Base-by-base conservation (phyloP, 2,113 vertebrate species). In the Phaetusa simplex region DNA sequence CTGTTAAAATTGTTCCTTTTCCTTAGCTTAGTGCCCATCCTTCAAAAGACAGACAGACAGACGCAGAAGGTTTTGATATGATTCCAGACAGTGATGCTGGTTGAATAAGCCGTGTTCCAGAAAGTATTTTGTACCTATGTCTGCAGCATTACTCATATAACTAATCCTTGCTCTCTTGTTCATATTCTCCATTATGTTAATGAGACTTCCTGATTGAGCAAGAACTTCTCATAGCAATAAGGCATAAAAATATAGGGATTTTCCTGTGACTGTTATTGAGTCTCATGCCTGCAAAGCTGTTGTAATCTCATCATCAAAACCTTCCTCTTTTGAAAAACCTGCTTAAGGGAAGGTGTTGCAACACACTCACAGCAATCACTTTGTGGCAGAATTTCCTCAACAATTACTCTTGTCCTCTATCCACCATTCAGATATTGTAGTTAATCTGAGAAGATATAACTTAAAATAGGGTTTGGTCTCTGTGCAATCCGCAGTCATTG, bases 181-280 rank as follows among this genome's bases (percentile, higher is more conserved):
- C 42, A 7, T n/a, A 4, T 86, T 89, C 65, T 52, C 20, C 21
- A 64, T 91, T 93, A 74, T 50, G 94, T 91, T 82, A 73, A 91
- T 71, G 55, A 93, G n/a, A 82, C 88, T 91, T 93, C 84, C 87
- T 87, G 82, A 74, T 64, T 86, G 70, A 94, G 92, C 26, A 93
- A 95, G 87, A 86, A 71, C 8, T 94, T 87, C 77, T 78, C 26
- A 73, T 40, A 86, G 29, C 17, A 95, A 82, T 71, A 93, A 79
- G 29, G 32, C 19, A 62, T 24, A 11, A 74, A 93, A 91, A 82
- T 72, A 18, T 2, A 78, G 86, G 50, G 81, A 78, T 91, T 95
- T 93, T 95, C 92, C 87, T 78, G 70, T 55, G 70, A 64, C 65
- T 78, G n/a, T 47, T 92, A 71, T 5, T 45, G 69, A 91, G 78